These are phyloP conservation scores for Triplophysa rosa DNA, from an alignment of 2,113 vertebrate genomes.

Conservation along the genomic window DNA sequence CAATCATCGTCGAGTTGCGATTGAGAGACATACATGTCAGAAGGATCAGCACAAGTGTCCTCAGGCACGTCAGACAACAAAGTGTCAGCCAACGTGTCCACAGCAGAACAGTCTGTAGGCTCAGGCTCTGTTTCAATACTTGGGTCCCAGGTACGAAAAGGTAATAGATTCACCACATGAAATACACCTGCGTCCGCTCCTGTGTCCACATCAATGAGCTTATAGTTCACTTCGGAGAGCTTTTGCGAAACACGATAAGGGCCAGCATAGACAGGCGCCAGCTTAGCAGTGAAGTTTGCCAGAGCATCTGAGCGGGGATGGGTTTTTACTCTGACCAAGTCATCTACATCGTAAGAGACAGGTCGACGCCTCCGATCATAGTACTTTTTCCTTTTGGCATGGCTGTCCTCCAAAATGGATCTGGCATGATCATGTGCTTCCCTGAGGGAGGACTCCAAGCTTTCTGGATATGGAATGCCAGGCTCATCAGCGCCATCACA, in stretches of 20 bases:
- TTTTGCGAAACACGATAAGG: not conserved
- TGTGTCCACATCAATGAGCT: not conserved
- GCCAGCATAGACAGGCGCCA: too few relatives aligned
- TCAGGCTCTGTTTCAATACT: not conserved
- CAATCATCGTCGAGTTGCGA: too few relatives aligned
- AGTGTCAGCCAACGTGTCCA: not conserved
- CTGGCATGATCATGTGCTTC: not conserved
- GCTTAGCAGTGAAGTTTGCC: too few relatives aligned
- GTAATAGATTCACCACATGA: not conserved
- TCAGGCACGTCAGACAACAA: not conserved
- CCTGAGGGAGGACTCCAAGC: not conserved
- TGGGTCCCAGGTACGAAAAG: not conserved
- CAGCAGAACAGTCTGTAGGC: not conserved
- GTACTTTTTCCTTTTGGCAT: not conserved
- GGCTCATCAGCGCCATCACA: not conserved
- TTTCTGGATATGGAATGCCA: not conserved
- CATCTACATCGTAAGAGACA: not conserved
- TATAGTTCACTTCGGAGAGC: not conserved
- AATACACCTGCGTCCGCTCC: not conserved
- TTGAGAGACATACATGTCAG: too few relatives aligned
- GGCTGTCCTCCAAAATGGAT: not conserved
- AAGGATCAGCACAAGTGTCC: too few relatives aligned
- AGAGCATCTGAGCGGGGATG: too few relatives aligned
- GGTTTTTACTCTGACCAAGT: not conserved
- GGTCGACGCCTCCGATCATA: not conserved